Evolutionary conservation across 2,113 vertebrate genomes (phyloP), one percentile per base, ranked within the genome.

Genomic region (Anser cygnoides): DNA sequence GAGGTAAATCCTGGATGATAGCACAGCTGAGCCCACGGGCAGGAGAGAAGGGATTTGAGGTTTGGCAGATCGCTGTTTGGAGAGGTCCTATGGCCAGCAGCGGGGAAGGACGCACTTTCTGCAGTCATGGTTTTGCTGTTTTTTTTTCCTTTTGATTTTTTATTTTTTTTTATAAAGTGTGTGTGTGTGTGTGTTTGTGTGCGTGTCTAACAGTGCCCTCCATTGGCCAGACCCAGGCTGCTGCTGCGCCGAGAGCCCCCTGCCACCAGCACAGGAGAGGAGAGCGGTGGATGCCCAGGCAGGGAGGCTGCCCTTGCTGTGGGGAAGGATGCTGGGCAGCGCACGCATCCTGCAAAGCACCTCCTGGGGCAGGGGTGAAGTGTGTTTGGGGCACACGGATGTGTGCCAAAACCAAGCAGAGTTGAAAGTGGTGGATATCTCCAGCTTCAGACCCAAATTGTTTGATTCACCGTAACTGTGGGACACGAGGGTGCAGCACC

Each of bases 171-270:
- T 23, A 0, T 0, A 52, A 71, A 82, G 10, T 29, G 28, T 44
- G 8, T 68, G 54, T 33, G 54, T 33, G 72, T 57, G 26, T 41
- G 54, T 59, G 41, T 26, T 19, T 4, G 90, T 94, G 95, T 84
- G 57, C 18, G 1, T 44, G 54, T 84, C 89, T 82, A 92, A 95
- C 94, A 95, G 94, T 97, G 95, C 96, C 96, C 96, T 97, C 96
- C 95, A 84, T 97, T 90, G 97, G 95, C 75, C 92, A 89, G 22
- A 95, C 28, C 44, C 62, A 13, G 52, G 70, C 62, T 94, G 72
- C 82, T 94, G 72, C 84, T 59, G 68, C 80, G 90, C 50, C 61
- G 8, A 15, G 20, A 91, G 14, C 57, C 76, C 29, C 4, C 16
- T 31, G 57, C 5, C 63, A 13, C 59, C 88, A 39, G 70, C 65